These are phyloP conservation scores for Trachelus troglodyta DNA, from an alignment of 2,888 invertebrate genomes.

Conservation along the genomic window DNA sequence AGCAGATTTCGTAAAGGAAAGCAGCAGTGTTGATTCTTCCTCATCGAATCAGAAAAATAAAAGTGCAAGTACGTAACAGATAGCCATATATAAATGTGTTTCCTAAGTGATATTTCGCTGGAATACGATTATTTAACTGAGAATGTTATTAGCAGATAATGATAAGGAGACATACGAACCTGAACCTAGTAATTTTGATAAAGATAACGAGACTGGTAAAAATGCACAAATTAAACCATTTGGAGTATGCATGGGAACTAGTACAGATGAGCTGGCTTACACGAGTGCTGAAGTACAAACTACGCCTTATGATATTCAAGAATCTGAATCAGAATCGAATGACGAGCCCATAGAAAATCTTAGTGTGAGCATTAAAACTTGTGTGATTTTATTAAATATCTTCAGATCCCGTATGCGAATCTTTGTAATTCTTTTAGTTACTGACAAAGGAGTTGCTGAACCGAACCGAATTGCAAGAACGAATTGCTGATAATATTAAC, in stretches of 20 bases:
- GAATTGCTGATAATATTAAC: conserved; percentile 70
- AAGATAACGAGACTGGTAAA: not conserved
- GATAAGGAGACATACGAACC: not conserved
- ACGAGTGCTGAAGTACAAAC: conserved; percentile 60
- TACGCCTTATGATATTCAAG: conserved; percentile 46
- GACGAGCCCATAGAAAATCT: conserved; percentile 60
- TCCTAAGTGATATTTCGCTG: not conserved
- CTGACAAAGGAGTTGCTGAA: conserved; percentile 67
- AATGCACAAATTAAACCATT: not conserved
- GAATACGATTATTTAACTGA: not conserved
- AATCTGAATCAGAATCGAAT: conserved; percentile 47
- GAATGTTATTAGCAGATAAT: not conserved
- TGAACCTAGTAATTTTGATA: not conserved
- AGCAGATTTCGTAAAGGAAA: not conserved
- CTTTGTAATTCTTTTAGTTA: conserved; percentile 48
- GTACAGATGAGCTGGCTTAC: conserved; percentile 54
- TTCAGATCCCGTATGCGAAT: not conserved
- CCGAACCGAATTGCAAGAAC: conserved; percentile 68
- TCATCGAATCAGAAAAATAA: not conserved
- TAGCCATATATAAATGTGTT: not conserved
- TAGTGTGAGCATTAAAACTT: conserved; percentile 46
- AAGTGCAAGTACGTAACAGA: not conserved
- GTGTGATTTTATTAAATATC: not conserved
- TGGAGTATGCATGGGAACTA: conserved; percentile 40
- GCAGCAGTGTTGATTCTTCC: not conserved